Evolutionary conservation across 2,888 invertebrate species (phyloP).

Genomic region (Galeopsomyia nigrocyanea): DNA sequence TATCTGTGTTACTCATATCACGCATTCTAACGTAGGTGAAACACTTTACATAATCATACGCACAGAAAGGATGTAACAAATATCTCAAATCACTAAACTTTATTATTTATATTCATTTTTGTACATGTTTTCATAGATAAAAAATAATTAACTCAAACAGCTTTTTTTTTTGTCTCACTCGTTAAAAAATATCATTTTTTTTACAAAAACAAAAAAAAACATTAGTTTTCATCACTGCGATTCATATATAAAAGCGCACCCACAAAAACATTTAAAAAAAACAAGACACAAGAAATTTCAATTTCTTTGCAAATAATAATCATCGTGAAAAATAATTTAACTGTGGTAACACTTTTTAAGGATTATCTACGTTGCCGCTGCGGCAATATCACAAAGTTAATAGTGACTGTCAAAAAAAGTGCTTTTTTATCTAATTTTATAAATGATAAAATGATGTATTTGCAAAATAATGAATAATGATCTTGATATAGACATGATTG

Average conservation of each 20-base stretch:
- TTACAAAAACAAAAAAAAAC: constrained; percentile 31
- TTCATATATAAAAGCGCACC: constrained; percentile 30
- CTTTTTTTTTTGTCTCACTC: constrained; percentile 33
- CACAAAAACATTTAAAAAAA: constrained; percentile 3
- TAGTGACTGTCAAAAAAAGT: constrained; percentile 24
- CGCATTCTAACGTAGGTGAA: constrained; percentile 56
- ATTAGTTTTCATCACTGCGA: constrained; percentile 14
- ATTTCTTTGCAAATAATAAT: constrained; percentile 28
- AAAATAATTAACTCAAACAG: constrained; percentile 54
- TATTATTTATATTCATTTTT: constrained; percentile 68
- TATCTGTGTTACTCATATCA: constrained; percentile 55
- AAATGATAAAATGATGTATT: constrained; percentile 33
- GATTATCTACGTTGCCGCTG: constrained; percentile 24
- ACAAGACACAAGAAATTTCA: constrained; percentile 24
- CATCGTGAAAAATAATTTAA: constrained; percentile 23
- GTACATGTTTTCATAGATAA: constrained; percentile 66
- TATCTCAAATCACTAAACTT: constrained; percentile 61
- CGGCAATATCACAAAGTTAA: constrained; percentile 39
- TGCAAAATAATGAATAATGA: constrained; percentile 30
- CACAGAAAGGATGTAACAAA: constrained; percentile 49
- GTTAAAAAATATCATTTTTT: constrained; percentile 30
- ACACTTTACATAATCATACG: constrained; percentile 55
- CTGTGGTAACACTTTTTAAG: constrained; percentile 28
- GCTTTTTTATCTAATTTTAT: constrained; percentile 30
- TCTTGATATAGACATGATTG: constrained; percentile 25